Evolutionary conservation across 2,113 vertebrate genomes (phyloP).

Genomic region (Erinaceus europaeus): DNA sequence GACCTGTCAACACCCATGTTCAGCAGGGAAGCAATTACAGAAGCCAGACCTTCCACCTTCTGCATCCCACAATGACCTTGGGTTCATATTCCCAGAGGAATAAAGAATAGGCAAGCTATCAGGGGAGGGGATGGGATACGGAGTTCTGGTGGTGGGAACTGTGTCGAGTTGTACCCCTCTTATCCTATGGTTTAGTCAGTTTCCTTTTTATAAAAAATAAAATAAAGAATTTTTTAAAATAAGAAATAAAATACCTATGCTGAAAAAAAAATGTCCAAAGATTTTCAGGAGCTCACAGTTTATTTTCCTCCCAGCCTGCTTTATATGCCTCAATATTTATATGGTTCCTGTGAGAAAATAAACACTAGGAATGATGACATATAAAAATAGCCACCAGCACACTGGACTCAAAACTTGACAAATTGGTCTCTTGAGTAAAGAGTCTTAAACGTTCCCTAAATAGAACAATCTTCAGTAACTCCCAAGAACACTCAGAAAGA

Average conservation of each 20-base stretch:
- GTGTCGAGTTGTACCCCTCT: too few species aligned
- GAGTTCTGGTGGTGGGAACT: too few species aligned
- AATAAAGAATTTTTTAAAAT: neutral
- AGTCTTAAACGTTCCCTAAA: slow-evolving; percentile 24
- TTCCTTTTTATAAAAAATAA: slow-evolving; percentile 32
- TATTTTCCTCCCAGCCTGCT: slow-evolving; percentile 19
- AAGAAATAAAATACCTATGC: neutral
- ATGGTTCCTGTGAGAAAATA: slow-evolving; percentile 59
- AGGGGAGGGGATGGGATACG: too few species aligned
- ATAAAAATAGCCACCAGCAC: slow-evolving; percentile 39
- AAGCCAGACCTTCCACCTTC: too few species aligned
- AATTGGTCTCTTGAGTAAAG: slow-evolving; percentile 48
- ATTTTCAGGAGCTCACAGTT: neutral
- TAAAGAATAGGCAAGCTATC: too few species aligned
- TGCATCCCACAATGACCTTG: too few species aligned
- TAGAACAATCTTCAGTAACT: slow-evolving; percentile 26
- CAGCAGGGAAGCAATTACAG: too few species aligned
- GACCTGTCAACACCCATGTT: too few species aligned
- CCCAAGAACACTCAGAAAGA: slow-evolving; percentile 24
- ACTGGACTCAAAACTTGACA: slow-evolving; percentile 36
- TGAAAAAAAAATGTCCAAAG: slow-evolving; percentile 19
- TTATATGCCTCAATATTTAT: neutral
- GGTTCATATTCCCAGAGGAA: too few species aligned
- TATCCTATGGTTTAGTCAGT: too few species aligned
- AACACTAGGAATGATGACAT: slow-evolving; percentile 42